phyloP scores from a whole-genome alignment of 2,797 vertebrate genomes.

The Karalla daura region DNA sequence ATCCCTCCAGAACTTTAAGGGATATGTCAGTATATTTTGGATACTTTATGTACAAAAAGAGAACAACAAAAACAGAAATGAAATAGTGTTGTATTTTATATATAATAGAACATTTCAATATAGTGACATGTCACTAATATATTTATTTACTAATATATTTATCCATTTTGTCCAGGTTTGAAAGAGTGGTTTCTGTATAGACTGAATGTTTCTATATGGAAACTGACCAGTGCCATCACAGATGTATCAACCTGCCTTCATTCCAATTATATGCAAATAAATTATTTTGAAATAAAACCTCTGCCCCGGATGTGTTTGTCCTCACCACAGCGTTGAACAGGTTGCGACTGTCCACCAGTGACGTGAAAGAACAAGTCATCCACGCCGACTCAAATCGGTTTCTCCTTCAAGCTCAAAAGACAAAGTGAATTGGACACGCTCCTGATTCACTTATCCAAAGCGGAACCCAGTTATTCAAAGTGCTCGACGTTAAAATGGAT shows the following conservation, averaged over 20 bases:
- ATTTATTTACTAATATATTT: constrained; percentile 99
- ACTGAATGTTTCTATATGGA: constrained; percentile 81
- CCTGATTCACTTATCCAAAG: background rate
- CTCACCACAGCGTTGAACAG: background rate
- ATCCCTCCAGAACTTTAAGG: constrained; percentile 82
- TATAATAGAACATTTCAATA: constrained; percentile 95
- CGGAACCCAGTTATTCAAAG: background rate
- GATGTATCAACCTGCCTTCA: constrained; percentile 85
- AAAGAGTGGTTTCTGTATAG: constrained; percentile 84
- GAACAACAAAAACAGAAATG: constrained; percentile 83
- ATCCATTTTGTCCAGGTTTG: constrained; percentile 91
- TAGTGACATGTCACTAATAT: constrained; percentile 95
- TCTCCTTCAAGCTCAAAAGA: background rate
- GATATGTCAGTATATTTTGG: constrained; percentile 86
- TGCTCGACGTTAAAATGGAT: background rate
- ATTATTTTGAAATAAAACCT: constrained; percentile 87
- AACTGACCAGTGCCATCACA: constrained; percentile 83
- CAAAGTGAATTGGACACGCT: background rate
- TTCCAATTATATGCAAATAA: constrained; percentile 89
- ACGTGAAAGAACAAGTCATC: too few relatives aligned
- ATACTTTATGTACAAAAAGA: constrained; percentile 87
- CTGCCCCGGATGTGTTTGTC: constrained; percentile 5
- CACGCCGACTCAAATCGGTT: background rate
- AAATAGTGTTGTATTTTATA: constrained; percentile 96
- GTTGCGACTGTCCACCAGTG: too few relatives aligned